Conservation (phyloP, 2,888 invertebrate species). For the Lasioglossum morio region DNA sequence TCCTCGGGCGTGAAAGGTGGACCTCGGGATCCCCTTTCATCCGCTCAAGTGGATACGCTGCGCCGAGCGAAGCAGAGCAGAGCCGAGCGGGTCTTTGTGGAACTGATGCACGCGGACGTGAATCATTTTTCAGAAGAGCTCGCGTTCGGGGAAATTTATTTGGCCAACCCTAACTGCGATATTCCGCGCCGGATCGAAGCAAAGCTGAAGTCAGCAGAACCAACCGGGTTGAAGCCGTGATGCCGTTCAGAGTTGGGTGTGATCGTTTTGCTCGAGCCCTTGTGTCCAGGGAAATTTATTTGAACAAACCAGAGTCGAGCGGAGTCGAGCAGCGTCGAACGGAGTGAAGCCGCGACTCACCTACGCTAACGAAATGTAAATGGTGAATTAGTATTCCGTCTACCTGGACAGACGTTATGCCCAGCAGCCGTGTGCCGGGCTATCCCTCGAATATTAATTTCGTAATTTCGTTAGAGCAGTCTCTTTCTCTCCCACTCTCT, state of each 20-base stretch:
- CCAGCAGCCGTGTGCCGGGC: neutral
- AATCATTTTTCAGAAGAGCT: conserved; percentile 54
- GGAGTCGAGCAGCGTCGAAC: neutral
- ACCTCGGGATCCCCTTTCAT: conserved; percentile 58
- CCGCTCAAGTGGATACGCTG: conserved; percentile 56
- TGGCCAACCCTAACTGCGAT: conserved; percentile 6
- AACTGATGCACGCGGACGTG: conserved; percentile 44
- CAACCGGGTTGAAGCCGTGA: too few relatives aligned
- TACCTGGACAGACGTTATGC: conserved; percentile 23
- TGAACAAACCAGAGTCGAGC: neutral
- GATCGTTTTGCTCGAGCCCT: neutral
- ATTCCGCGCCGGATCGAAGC: too few relatives aligned
- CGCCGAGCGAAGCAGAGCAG: neutral
- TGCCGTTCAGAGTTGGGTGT: neutral
- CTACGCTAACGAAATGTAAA: conserved; percentile 36
- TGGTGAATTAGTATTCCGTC: conserved; percentile 38
- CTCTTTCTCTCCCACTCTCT: neutral
- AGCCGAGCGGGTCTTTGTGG: conserved; percentile 24
- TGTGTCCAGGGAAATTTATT: neutral
- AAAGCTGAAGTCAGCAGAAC: too few relatives aligned
- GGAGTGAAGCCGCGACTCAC: neutral
- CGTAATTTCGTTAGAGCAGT: conserved; percentile 7
- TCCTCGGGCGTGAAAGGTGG: conserved; percentile 65
- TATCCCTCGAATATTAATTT: conserved; percentile 31
- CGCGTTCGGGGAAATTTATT: conserved; percentile 47